Base-by-base conservation (phyloP, 2,113 vertebrate genomes). In the Coptodon rendalli region DNA sequence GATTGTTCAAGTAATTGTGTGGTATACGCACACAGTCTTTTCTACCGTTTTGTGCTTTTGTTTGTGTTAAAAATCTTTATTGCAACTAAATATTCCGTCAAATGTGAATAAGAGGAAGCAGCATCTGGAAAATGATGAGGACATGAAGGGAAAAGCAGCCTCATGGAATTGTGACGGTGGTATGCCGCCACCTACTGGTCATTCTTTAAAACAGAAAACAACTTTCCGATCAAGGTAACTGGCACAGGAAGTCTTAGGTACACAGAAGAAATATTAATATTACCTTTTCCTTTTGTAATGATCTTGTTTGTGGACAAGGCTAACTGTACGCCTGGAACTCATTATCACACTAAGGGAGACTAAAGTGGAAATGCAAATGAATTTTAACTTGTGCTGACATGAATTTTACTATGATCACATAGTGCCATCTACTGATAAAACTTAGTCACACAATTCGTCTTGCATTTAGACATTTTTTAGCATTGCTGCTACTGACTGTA, bases 161-260 rank as follows among this genome's bases (percentile, higher is more conserved):
- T 7, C 0, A 38, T 8, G 11, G 36, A 93, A 89, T 40, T 86
- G 78, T 90, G 83, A 83, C 90, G 66, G 29, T 90, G 45, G 9
- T 90, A 79, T 96, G 95, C 95, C 95, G 85, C 91, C 96, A 95
- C 91, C 96, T 95, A 92, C 57, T 79, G 95, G 93, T 34, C 14
- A 40, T 9, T 10, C 2, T 31, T 3, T 29, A n/a, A 68, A 68
- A 68, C 63, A 22, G 61, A 66, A 68, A 40, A 7, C 12, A 50
- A 68, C 71, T 79, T 22, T 45, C 52, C 57, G 16, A 17, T 12
- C 6, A 73, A 29, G 1, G 16, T 11, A n/a, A 17, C 17, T 3
- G n/a, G 68, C 48, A 83, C 45, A 52, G 17, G 7, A 34, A 13
- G 10, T 81, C 7, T 53, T 57, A 53, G 61, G 50, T 34, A 73